These are phyloP conservation scores for Bombus consobrinus DNA, from an alignment of 1,140 invertebrate genomes.

Conservation along the genomic window DNA sequence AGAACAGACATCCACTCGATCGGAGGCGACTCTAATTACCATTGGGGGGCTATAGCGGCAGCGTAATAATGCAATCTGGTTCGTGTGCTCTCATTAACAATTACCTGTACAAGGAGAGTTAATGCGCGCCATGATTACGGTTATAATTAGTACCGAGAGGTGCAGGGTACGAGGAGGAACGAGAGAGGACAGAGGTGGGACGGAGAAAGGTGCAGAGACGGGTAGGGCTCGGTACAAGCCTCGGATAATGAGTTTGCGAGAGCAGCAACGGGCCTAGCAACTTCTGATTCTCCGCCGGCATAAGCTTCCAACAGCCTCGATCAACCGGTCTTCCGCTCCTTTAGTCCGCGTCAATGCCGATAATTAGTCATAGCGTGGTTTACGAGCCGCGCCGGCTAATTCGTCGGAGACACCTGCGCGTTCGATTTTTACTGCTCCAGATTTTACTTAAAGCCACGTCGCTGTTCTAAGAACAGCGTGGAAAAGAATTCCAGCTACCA, in stretches of 20 bases:
- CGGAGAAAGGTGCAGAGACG: conserved; percentile 26
- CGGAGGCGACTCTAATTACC: conserved; percentile 68
- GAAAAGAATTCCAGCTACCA: not conserved
- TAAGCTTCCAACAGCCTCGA: conserved; percentile 29
- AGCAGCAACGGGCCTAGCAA: conserved; percentile 43
- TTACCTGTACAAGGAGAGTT: conserved; percentile 71
- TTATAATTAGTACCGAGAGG: conserved; percentile 71
- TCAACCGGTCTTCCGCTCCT: conserved; percentile 47
- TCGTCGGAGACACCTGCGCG: conserved; percentile 45
- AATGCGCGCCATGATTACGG: conserved; percentile 68
- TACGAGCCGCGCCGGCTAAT: conserved; percentile 53
- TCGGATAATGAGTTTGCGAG: conserved; percentile 64
- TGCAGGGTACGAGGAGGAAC: not conserved
- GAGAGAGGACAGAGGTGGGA: not conserved
- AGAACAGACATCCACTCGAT: conserved; percentile 40
- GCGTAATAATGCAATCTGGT: conserved; percentile 67
- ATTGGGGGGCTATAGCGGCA: conserved; percentile 30
- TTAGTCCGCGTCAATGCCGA: conserved; percentile 45
- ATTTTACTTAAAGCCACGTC: conserved; percentile 1
- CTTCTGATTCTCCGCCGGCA: conserved; percentile 29
- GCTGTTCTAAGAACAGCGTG: not conserved
- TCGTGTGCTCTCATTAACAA: conserved; percentile 73
- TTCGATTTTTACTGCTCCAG: conserved; percentile 1
- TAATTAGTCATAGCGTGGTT: conserved; percentile 62
- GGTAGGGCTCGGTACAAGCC: conserved; percentile 39